A percentile compares a stretch with the other conserved stretches of the same genome.
These are phyloP conservation scores for Gymnocheta viridis DNA, from an alignment of 2,888 invertebrate species.

Conservation along the genomic window DNA sequence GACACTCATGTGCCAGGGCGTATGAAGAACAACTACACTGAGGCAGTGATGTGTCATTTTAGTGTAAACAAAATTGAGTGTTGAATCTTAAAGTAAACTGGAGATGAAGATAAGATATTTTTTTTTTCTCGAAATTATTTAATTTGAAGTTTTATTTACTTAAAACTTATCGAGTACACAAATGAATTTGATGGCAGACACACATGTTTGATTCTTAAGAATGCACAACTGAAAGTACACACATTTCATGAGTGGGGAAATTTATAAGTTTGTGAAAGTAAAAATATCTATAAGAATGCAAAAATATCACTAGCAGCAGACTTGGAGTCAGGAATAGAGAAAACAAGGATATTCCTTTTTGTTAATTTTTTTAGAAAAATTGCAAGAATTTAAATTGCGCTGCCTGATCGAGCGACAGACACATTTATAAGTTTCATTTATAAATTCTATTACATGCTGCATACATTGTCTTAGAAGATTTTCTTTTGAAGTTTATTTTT, in stretches of 20 bases:
- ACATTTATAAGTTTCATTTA: neutral
- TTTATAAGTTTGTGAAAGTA: slow-evolving; percentile 15
- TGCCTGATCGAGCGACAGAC: neutral
- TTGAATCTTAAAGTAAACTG: slow-evolving; percentile 6
- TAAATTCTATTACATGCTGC: neutral
- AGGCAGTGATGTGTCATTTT: slow-evolving; percentile 54
- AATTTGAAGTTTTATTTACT: slow-evolving; percentile 51
- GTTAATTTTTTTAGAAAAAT: neutral
- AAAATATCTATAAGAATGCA: too few relatives aligned
- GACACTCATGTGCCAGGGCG: neutral
- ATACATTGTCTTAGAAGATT: neutral
- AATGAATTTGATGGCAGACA: slow-evolving; percentile 37
- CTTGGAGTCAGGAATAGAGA: too few relatives aligned
- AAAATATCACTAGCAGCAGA: too few relatives aligned
- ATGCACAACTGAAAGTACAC: neutral
- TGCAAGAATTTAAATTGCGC: neutral
- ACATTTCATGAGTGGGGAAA: slow-evolving; percentile 3
- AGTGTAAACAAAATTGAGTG: slow-evolving; percentile 34
- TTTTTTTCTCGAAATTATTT: slow-evolving; percentile 11
- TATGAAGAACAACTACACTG: neutral
- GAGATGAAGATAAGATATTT: slow-evolving; percentile 7
- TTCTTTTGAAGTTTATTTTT: slow-evolving; percentile 39
- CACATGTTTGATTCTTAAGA: slow-evolving; percentile 21
- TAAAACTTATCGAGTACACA: slow-evolving; percentile 58
- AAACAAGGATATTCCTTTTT: too few relatives aligned